These are phyloP conservation scores for Poicephalus meyeri DNA, from an alignment of 2,113 vertebrate species.

Conservation along the genomic window DNA sequence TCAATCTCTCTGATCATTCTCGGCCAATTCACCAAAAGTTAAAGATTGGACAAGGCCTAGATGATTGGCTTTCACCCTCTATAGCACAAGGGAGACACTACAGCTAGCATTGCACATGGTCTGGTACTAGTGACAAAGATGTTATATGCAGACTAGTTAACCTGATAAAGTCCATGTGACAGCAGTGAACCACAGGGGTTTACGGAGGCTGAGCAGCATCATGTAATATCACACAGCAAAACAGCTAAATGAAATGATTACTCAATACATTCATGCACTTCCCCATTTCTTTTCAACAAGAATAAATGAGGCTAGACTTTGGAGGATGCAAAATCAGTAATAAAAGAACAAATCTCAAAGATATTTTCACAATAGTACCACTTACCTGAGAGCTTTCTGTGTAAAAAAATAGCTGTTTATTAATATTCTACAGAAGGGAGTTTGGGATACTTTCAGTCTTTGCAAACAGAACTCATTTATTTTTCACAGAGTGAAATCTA, in stretches of 20 bases:
- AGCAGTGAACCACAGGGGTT: background rate
- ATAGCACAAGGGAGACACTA: background rate
- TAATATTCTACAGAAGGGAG: background rate
- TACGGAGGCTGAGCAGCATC: background rate
- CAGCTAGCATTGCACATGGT: background rate
- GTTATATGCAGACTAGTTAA: background rate
- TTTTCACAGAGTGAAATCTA: background rate
- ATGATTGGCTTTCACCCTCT: too few species aligned
- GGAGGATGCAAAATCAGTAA: background rate
- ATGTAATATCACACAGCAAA: background rate
- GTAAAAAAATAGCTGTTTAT: background rate
- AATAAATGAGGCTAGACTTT: background rate
- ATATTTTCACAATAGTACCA: background rate
- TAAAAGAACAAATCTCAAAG: background rate
- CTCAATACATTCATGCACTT: background rate
- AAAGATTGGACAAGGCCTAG: too few species aligned
- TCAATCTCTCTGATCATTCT: too few species aligned
- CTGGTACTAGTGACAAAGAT: background rate
- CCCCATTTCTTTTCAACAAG: background rate
- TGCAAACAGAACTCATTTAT: background rate
- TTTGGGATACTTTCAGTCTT: background rate
- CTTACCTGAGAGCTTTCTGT: background rate
- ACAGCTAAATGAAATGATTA: background rate
- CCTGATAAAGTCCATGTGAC: background rate
- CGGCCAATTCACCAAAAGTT: too few species aligned